Base-by-base conservation (phyloP, 1,140 invertebrate genomes). In the Cardiocondyla obscurior region DNA sequence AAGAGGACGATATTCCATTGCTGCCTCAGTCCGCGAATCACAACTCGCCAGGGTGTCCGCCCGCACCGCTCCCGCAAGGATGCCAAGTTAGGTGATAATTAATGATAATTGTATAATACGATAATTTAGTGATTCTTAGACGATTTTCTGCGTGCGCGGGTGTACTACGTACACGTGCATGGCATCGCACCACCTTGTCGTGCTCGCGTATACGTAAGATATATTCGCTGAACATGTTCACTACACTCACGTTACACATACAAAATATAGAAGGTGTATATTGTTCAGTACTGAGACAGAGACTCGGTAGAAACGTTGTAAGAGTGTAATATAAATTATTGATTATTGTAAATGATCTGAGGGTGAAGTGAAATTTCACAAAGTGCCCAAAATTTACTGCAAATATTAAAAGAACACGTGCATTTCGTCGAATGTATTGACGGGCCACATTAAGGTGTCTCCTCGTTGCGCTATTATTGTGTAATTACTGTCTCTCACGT, bases 41-140 rank as follows among this genome's bases (percentile, higher is more conserved):
- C 72, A 90, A 88, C 74, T 91, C 93, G 60, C 81, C 92, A 58
- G 88, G 90, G 60, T 93, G 93, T 89, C 92, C 94, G 86, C 92
- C 96, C 85, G 93, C 96, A 94, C 96, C 90, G 76, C 70, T 87
- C 94, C 96, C 96, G 91, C 97, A 97, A 95, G 96, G 97, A 94
- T 97, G 96, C 95, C 96, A 97, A 95, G 97, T 97, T 95, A 97
- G 97, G 96, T 97, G 97, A 97, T 97, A 96, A 95, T 95, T 95
- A 94, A 92, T 94, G 90, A 93, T 95, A 95, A 94, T 94, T 94
- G 92, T 93, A 93, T 93, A 93, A 93, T 94, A 92, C 85, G 51
- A 14, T 82, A 82, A 82, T 84, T 81, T 86, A 79, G 74, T 79
- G 74, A 36, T 67, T 67, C 46, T 67, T 67, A 79, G 74, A 69